A percentile compares a stretch with the other conserved stretches of the same genome.
Evolutionary conservation across 2,797 vertebrate genomes (phyloP).

Genomic region (Clarias platycephalus): DNA sequence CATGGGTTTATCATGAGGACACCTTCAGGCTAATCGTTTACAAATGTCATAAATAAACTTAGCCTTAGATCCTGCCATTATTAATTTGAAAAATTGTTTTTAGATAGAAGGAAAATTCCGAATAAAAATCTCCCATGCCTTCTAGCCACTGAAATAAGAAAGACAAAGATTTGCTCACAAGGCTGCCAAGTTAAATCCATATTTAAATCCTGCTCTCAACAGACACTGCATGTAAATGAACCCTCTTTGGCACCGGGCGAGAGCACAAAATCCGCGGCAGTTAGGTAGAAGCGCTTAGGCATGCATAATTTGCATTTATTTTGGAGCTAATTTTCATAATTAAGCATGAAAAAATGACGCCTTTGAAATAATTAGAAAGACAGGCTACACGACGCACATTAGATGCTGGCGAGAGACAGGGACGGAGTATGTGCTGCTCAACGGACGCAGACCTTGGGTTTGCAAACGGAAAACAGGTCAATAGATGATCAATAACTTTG

Average conservation of each 20-base stretch:
- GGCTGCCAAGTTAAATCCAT: constrained; percentile 69
- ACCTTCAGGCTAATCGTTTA: background rate
- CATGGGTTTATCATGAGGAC: no score
- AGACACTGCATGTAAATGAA: constrained; percentile 67
- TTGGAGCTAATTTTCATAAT: constrained; percentile 60
- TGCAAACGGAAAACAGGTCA: background rate
- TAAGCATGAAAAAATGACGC: constrained; percentile 54
- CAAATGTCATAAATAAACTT: background rate
- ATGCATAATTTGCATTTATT: constrained; percentile 60
- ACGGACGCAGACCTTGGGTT: background rate
- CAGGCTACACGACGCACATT: constrained; percentile 45
- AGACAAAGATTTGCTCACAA: constrained; percentile 62
- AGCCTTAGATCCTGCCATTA: background rate
- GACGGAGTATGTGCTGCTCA: background rate
- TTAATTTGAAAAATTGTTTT: background rate
- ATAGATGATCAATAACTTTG: background rate
- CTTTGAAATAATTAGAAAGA: constrained; percentile 58
- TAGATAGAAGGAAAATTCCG: constrained; percentile 51
- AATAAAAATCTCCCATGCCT: constrained; percentile 63
- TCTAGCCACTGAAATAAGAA: constrained; percentile 66
- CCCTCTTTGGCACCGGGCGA: constrained; percentile 69
- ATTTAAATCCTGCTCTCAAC: constrained; percentile 67
- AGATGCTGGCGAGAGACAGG: constrained; percentile 10
- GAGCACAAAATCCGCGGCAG: constrained; percentile 59
- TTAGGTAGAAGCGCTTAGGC: constrained; percentile 52